Evolutionary conservation across 53 echinoderm and acorn worm genomes (phyloP).

Genomic region (Actinopyga echinites): DNA sequence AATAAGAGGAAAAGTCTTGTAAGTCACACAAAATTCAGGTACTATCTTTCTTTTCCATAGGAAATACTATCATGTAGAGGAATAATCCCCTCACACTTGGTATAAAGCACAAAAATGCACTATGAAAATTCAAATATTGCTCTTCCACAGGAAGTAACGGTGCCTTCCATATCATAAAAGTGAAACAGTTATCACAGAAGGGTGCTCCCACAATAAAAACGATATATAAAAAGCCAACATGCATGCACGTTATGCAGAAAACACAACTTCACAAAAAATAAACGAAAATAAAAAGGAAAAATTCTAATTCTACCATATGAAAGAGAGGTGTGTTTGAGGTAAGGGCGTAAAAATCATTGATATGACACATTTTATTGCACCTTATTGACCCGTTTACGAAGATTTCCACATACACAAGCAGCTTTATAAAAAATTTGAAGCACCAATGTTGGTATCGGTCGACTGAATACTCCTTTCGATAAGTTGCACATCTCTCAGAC

Average conservation of each 20-base stretch:
- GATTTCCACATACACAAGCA: background rate
- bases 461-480: background rate
- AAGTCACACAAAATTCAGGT: background rate
- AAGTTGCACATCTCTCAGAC: too few species aligned
- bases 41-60: conserved; percentile 20
- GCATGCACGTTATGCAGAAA: conserved; percentile 12
- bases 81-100: background rate
- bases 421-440: background rate
- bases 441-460: background rate
- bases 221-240: conserved; percentile 19
- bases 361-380: background rate
- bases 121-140: background rate
- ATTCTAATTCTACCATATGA: conserved; percentile 17
- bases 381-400: background rate
- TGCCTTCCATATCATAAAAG: background rate
- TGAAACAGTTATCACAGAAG: background rate
- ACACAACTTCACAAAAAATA: conserved; percentile 21
- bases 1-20: background rate
- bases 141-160: conserved; percentile 22
- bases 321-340: background rate
- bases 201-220: background rate
- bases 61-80: background rate
- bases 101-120: background rate
- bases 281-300: background rate
- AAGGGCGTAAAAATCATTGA: background rate